Percentiles rank a stretch among this genome's conserved stretches.
phyloP scores from a whole-genome alignment of 2,888 invertebrate species.

The Glomeris marginata region DNA sequence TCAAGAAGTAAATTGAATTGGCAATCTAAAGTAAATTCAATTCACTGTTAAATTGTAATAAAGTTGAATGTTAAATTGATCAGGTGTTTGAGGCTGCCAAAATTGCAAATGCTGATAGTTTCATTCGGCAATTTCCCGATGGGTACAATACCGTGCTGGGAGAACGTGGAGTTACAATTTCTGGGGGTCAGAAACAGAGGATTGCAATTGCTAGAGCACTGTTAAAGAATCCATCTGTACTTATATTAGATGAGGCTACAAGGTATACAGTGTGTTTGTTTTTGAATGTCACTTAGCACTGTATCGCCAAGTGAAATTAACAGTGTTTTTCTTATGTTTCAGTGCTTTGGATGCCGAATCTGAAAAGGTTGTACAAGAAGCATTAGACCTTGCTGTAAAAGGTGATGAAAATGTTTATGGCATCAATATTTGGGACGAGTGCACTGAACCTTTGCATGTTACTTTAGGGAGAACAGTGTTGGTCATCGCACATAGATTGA shows the following conservation, averaged over 20 bases:
- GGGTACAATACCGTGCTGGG: slow-evolving; percentile 77
- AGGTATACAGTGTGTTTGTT: slow-evolving; percentile 48
- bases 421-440: not conserved
- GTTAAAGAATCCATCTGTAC: slow-evolving; percentile 71
- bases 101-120: slow-evolving; percentile 83
- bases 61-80: not conserved
- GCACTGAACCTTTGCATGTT: too few relatives aligned
- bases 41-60: not conserved
- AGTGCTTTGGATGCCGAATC: slow-evolving; percentile 88
- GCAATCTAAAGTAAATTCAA: not conserved
- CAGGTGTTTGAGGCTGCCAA: slow-evolving; percentile 63
- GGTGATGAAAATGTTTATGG: slow-evolving; percentile 28
- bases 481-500: slow-evolving; percentile 88
- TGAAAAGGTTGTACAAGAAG: slow-evolving; percentile 76
- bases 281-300: not conserved
- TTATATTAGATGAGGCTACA: slow-evolving; percentile 89
- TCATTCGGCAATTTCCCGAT: slow-evolving; percentile 61
- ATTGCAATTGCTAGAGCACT: slow-evolving; percentile 90
- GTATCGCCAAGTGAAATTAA: not conserved
- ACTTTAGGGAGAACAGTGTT: slow-evolving; percentile 75
- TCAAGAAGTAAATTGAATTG: slow-evolving; percentile 30
- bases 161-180: slow-evolving; percentile 78
- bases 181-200: slow-evolving; percentile 88
- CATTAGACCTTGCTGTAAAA: slow-evolving; percentile 63
- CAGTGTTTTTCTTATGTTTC: slow-evolving; percentile 12